Percentiles rank a stretch among this genome's conserved stretches.
These are phyloP conservation scores for Istiophorus platypterus DNA, from an alignment of 2,113 vertebrate species.

Conservation along the genomic window DNA sequence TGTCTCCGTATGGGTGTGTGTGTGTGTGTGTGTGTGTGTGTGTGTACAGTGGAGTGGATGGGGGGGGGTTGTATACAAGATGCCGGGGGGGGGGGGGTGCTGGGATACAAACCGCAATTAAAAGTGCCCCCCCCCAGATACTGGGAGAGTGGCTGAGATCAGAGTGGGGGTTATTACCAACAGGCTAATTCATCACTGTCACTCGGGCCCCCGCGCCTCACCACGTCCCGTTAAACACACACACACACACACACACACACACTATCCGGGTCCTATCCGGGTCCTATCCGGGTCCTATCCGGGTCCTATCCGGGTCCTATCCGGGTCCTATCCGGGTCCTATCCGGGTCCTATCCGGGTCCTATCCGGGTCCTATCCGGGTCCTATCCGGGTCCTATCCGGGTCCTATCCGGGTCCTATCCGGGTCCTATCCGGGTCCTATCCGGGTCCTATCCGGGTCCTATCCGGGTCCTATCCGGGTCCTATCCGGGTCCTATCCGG, in stretches of 20 bases:
- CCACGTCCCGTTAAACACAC: slow-evolving; percentile 57
- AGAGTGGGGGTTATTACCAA: slow-evolving; percentile 78
- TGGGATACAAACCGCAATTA: slow-evolving; percentile 79
- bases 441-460: too few relatives aligned
- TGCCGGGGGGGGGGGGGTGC: slow-evolving; percentile 71
- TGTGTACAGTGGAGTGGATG: slow-evolving; percentile 30
- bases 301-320: too few relatives aligned
- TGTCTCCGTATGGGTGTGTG: neutral
- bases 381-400: too few relatives aligned
- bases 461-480: too few relatives aligned
- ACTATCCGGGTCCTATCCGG: slow-evolving; percentile 10
- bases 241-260: slow-evolving; percentile 42
- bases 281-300: too few relatives aligned
- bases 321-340: too few relatives aligned
- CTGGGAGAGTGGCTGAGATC: slow-evolving; percentile 71
- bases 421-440: too few relatives aligned
- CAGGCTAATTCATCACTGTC: slow-evolving; percentile 83
- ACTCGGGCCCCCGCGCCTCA: slow-evolving; percentile 34
- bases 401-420: too few relatives aligned
- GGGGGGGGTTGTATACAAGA: slow-evolving; percentile 17
- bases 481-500: too few relatives aligned
- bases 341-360: too few relatives aligned
- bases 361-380: too few relatives aligned
- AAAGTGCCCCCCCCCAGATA: slow-evolving; percentile 75
- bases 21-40: slow-evolving; percentile 10